These are phyloP conservation scores for Zaprionus inermis DNA, from an alignment of 1,140 invertebrate genomes.

Conservation along the genomic window DNA sequence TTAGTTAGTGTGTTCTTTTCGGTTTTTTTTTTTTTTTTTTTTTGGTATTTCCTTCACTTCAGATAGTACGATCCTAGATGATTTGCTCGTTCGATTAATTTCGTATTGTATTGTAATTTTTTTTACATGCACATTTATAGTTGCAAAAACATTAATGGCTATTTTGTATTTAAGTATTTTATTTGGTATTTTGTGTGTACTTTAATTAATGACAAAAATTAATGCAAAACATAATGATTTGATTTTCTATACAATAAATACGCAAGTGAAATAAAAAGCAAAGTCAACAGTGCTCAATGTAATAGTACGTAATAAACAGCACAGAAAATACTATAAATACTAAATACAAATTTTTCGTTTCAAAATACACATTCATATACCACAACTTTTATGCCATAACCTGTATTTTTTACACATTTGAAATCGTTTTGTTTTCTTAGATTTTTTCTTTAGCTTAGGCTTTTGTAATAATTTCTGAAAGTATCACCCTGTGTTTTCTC, in stretches of 20 bases:
- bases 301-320: conserved; percentile 45
- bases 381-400: conserved; percentile 65
- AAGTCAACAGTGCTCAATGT: conserved; percentile 30
- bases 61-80: background rate
- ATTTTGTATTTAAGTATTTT: conserved; percentile 72
- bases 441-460: conserved; percentile 51
- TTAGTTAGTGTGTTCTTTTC: conserved; percentile 40
- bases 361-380: conserved; percentile 74
- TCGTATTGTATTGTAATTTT: conserved; percentile 55
- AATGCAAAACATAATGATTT: conserved; percentile 7
- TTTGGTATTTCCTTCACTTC: background rate
- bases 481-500: conserved; percentile 84
- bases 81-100: conserved; percentile 32
- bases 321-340: conserved; percentile 21
- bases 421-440: conserved; percentile 32
- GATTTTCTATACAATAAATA: conserved; percentile 22
- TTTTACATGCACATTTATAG: conserved; percentile 80
- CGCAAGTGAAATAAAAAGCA: conserved; percentile 41
- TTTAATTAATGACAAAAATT: conserved; percentile 48
- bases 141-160: conserved; percentile 81
- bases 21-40: conserved; percentile 36
- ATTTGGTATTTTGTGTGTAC: conserved; percentile 60
- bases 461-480: conserved; percentile 80
- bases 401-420: conserved; percentile 46
- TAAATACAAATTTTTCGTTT: conserved; percentile 28